phyloP scores from a whole-genome alignment of 2,797 vertebrate genomes.

The Kryptopterus vitreolus region DNA sequence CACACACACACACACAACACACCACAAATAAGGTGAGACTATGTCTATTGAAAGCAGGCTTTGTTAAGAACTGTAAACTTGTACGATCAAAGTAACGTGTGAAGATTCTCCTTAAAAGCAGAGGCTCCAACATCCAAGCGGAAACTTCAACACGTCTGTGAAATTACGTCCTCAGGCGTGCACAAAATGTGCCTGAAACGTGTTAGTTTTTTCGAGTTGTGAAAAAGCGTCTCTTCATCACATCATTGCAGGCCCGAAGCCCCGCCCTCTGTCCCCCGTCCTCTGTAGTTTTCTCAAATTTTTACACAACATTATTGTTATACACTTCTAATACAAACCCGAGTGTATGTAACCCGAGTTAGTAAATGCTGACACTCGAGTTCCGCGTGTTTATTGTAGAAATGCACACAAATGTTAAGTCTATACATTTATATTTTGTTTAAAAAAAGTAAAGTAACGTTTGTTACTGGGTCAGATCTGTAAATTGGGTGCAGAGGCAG shows the following conservation, averaged over 20 bases:
- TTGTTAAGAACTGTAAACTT: background rate
- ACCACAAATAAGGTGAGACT: background rate
- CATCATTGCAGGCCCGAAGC: background rate
- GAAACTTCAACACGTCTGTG: background rate
- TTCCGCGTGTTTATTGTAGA: too few relatives aligned
- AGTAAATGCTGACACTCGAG: too few relatives aligned
- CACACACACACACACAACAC: slow-evolving; percentile 4
- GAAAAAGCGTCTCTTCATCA: background rate
- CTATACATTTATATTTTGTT: too few relatives aligned
- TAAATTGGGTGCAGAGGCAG: too few relatives aligned
- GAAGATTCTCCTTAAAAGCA: background rate
- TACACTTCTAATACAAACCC: background rate
- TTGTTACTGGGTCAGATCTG: too few relatives aligned
- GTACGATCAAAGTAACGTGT: background rate
- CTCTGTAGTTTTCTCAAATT: background rate
- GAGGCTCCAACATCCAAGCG: background rate
- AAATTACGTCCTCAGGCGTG: background rate
- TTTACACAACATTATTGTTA: background rate
- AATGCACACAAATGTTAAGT: too few relatives aligned
- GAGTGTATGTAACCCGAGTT: too few relatives aligned
- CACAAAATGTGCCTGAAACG: background rate
- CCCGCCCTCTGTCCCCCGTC: background rate
- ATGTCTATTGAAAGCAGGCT: background rate
- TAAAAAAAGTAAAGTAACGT: too few relatives aligned
- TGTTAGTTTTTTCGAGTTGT: background rate